Evolutionary conservation across 2,797 vertebrate genomes (phyloP).

Genomic region (Setipinna tenuifilis): DNA sequence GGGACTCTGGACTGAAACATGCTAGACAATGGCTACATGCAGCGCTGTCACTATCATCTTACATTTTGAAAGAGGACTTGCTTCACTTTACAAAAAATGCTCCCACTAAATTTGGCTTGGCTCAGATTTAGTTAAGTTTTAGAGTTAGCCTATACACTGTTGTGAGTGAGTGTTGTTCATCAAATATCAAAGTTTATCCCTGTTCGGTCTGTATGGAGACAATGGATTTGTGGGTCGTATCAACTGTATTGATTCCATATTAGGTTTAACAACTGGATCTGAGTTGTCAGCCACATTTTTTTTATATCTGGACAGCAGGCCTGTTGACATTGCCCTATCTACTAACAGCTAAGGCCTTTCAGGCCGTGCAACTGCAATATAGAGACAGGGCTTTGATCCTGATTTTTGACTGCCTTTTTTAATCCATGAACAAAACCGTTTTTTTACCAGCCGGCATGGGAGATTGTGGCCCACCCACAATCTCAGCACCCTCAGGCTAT

Average conservation of each 20-base stretch:
- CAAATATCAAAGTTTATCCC: background rate
- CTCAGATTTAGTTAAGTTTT: background rate
- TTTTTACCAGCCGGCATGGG: slow-evolving; percentile 26
- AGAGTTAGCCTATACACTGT: background rate
- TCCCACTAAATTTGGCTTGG: background rate
- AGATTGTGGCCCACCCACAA: slow-evolving; percentile 34
- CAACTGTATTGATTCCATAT: slow-evolving; percentile 10
- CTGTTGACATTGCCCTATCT: background rate
- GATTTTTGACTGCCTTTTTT: slow-evolving; percentile 1
- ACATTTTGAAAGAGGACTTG: background rate
- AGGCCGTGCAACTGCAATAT: background rate
- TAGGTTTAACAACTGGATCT: background rate
- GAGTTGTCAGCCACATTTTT: background rate
- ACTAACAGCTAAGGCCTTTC: background rate
- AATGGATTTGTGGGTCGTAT: slow-evolving; percentile 7
- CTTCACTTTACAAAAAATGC: background rate
- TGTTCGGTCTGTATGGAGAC: background rate
- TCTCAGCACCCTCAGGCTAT: slow-evolving; percentile 32
- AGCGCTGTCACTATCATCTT: background rate
- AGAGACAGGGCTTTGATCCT: slow-evolving; percentile 5
- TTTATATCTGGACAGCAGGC: slow-evolving; percentile 3
- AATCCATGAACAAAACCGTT: slow-evolving; percentile 28
- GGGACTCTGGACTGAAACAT: background rate
- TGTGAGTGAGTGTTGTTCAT: background rate
- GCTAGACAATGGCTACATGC: background rate